Evolutionary conservation across 2,888 invertebrate species (phyloP).

Genomic region (Alentia gelatinosa): DNA sequence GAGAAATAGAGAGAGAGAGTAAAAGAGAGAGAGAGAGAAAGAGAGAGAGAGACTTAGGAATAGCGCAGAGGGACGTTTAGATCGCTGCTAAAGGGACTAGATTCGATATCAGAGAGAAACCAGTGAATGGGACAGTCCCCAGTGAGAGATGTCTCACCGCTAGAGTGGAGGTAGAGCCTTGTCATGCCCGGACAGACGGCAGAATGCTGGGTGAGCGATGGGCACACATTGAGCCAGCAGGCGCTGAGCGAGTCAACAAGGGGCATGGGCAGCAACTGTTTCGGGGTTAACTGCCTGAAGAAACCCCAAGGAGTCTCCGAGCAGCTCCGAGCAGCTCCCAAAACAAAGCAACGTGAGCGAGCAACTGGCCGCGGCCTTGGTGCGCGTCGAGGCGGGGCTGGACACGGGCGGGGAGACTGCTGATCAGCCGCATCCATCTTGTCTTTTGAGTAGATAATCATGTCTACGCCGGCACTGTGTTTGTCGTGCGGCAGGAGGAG

Average conservation of each 20-base stretch:
- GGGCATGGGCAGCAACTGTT: not conserved
- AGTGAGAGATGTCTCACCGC: too few relatives aligned
- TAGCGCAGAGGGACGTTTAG: too few relatives aligned
- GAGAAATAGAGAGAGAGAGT: too few relatives aligned
- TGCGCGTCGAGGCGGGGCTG: not conserved
- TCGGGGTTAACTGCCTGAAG: not conserved
- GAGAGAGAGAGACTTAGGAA: too few relatives aligned
- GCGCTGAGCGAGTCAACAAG: not conserved
- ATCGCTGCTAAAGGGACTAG: too few relatives aligned
- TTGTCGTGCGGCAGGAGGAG: not conserved
- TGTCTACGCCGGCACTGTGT: not conserved
- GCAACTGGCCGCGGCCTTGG: not conserved
- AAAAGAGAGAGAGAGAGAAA: too few relatives aligned
- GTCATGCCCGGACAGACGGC: too few relatives aligned
- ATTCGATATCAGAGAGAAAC: too few relatives aligned
- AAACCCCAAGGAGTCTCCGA: not conserved
- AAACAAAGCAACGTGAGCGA: conserved; percentile 37
- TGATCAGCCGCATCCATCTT: conserved; percentile 16
- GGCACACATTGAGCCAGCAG: not conserved
- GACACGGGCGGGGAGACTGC: not conserved
- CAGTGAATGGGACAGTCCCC: too few relatives aligned
- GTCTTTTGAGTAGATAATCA: conserved; percentile 44
- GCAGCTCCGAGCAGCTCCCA: not conserved
- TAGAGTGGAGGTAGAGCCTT: too few relatives aligned
- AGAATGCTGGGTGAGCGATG: not conserved